Base-by-base conservation (phyloP, 2,113 vertebrate genomes). In the Anoura caudifer region DNA sequence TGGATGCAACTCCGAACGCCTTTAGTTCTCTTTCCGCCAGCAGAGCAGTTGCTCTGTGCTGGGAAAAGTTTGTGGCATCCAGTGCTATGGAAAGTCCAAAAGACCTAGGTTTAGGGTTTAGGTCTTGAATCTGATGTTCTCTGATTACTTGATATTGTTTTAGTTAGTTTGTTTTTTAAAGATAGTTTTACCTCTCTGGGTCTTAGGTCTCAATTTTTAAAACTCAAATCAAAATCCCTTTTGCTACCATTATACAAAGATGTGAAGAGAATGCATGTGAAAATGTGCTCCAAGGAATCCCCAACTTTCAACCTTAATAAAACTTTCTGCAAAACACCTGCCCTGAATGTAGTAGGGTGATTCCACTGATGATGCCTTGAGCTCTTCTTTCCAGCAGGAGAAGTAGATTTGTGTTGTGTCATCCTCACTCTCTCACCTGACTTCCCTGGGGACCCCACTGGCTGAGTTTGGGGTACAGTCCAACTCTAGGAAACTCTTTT, bases 401-500 rank as follows among this genome's bases (percentile, higher is more conserved):
- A 56, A 36, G 13, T 17, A 33, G 31, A 31, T 61, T 90, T 86
- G 47, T 73, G 95, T 79, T 69, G 4, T 89, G 89, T 89, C 83
- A 75, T 82, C 86, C 76, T 94, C 65, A 45, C 69, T 56, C 47
- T 41, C 63, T 90, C 91, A 95, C 95, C 89, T 97, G 93, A 36
- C 73, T 90, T 95, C 94, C 91, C 90, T 2, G 1, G 69, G 69
- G 96, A 86, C 73, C 28, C 13, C 19, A 24, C 4, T 33, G 84
- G 38, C 22, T 89, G 86, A 91, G 63, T 86, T 84, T 47, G 56
- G 70, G 95, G 83, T 91, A 79, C 11, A 17, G 89, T 65, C 50
- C 73, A 89, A 93, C n/a, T 93, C 82, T 69, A 95, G 63, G 63
- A 97, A 98, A 83, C 61, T 73, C 82, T 93, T 90, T 91, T 80